phyloP scores from a whole-genome alignment of 2,797 vertebrate genomes.

The Acanthis flammea region DNA sequence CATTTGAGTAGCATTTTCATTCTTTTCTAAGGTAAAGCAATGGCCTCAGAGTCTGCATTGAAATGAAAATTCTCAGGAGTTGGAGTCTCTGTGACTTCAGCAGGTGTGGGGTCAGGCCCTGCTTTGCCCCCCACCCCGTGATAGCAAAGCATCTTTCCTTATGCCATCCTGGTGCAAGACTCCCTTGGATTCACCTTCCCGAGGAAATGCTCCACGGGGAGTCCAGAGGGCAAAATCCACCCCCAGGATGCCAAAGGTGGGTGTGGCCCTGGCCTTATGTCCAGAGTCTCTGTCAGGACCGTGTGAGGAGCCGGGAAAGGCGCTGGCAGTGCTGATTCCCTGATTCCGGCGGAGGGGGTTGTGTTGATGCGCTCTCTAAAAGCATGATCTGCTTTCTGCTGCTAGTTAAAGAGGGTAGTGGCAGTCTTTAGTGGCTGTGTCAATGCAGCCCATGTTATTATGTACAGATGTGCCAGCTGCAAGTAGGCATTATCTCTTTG shows the following conservation, averaged over 20 bases:
- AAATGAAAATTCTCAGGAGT: not conserved
- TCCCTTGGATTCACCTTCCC: not conserved
- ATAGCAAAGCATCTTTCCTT: not conserved
- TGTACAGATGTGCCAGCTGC: constrained; percentile 81
- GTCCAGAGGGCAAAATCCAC: not conserved
- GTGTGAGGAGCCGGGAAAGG: constrained; percentile 11
- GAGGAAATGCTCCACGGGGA: not conserved
- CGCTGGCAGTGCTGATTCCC: constrained; percentile 25
- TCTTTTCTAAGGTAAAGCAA: not conserved
- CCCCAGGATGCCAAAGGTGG: not conserved
- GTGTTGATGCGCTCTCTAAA: constrained; percentile 75
- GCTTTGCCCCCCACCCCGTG: not conserved
- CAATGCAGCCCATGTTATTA: constrained; percentile 77
- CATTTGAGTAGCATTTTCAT: not conserved
- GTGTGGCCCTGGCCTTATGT: not conserved
- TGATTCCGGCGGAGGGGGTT: constrained; percentile 6
- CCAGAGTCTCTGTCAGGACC: not conserved
- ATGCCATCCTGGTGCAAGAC: rapidly evolving
- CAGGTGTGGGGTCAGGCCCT: not conserved
- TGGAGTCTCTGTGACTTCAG: not conserved
- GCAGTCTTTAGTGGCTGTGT: constrained; percentile 78
- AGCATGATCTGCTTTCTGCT: constrained; percentile 78
- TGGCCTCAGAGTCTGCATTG: not conserved
- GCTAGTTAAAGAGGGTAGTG: constrained; percentile 74
- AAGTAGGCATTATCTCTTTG: constrained; percentile 83